A percentile compares a stretch with the other conserved stretches of the same genome.
Conservation (phyloP, 2,888 invertebrate species). For the Coelogynopora nodosa region DNA sequence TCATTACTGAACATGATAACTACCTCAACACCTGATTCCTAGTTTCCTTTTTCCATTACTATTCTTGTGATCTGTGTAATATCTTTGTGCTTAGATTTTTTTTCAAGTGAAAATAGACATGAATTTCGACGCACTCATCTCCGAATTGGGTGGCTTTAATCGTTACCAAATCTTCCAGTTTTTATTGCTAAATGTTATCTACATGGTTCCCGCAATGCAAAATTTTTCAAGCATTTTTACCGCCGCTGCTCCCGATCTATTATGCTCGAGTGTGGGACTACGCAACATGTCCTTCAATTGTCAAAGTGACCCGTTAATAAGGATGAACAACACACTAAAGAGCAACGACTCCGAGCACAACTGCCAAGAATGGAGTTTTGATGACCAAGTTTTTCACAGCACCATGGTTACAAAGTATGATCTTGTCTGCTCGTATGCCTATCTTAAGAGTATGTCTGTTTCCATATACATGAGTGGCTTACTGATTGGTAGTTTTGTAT, state of each 20-base stretch:
- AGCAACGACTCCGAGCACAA: background rate
- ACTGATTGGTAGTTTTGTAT: background rate
- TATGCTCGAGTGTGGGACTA: background rate
- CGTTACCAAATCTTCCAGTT: constrained; percentile 18
- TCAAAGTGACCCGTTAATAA: background rate
- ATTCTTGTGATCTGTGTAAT: too few species aligned
- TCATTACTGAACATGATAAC: too few species aligned
- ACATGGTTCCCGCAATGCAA: constrained; percentile 3
- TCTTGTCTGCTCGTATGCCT: background rate
- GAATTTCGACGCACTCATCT: background rate
- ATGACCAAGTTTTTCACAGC: background rate
- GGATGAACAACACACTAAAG: background rate
- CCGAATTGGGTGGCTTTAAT: background rate
- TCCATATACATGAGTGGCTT: background rate
- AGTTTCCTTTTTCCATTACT: too few species aligned
- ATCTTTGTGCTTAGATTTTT: too few species aligned
- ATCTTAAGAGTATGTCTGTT: background rate
- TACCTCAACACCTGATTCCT: too few species aligned
- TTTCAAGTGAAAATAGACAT: too few species aligned
- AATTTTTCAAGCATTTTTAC: background rate
- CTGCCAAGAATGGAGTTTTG: background rate
- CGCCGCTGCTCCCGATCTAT: background rate
- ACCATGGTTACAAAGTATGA: constrained; percentile 20
- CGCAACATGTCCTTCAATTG: background rate
- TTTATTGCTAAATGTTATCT: background rate